These are phyloP conservation scores for Pristionchus fissidentatus DNA, from an alignment of 2,888 invertebrate genomes.

Conservation along the genomic window DNA sequence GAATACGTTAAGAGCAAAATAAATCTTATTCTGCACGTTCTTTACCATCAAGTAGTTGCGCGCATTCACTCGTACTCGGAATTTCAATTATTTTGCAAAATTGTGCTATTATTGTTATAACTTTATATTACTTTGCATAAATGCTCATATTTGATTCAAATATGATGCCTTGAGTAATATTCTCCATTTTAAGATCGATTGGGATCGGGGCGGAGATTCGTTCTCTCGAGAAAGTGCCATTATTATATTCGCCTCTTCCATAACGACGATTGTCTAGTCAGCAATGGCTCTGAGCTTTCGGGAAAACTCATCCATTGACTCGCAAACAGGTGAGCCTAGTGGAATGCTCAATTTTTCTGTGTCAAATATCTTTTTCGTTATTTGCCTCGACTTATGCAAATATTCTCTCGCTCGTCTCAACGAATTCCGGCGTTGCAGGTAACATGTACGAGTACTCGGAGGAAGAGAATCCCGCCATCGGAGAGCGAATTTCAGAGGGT, in stretches of 20 bases:
- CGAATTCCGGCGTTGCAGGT: slow-evolving; percentile 8
- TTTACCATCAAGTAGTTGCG: background rate
- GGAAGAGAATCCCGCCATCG: slow-evolving; percentile 51
- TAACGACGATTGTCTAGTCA: slow-evolving; percentile 29
- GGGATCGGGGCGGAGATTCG: background rate
- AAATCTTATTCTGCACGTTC: background rate
- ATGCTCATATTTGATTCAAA: too few relatives aligned
- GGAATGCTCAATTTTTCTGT: background rate
- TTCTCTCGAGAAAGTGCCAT: slow-evolving; percentile 12
- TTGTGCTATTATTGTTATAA: background rate
- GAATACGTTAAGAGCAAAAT: background rate
- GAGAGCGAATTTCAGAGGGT: slow-evolving; percentile 55
- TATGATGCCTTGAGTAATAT: background rate
- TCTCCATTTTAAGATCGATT: background rate
- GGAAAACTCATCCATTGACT: slow-evolving; percentile 45
- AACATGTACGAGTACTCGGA: slow-evolving; percentile 39
- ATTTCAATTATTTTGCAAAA: background rate
- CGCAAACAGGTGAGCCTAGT: slow-evolving; percentile 33
- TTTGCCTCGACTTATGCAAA: slow-evolving; percentile 11
- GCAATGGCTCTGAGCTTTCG: slow-evolving; percentile 29
- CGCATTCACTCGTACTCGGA: background rate
- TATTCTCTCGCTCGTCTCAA: background rate
- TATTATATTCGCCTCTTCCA: background rate
- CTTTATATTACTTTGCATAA: background rate
- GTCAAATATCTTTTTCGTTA: slow-evolving; percentile 25